phyloP scores from a whole-genome alignment of 2,797 vertebrate genomes.

The Moxostoma hubbsi region DNA sequence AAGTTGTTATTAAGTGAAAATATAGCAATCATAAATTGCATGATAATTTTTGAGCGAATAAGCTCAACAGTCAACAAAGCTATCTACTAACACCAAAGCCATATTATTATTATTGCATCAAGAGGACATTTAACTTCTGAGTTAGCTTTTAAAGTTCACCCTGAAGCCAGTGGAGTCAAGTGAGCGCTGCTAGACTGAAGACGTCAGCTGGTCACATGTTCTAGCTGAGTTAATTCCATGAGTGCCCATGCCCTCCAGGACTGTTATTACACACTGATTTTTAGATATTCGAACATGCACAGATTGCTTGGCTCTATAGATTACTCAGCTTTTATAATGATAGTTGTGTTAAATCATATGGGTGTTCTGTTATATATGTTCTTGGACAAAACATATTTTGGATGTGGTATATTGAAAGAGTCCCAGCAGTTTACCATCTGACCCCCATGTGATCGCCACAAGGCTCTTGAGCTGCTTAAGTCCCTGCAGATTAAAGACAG shows the following conservation, averaged over 20 bases:
- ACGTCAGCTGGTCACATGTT: slow-evolving; percentile 9
- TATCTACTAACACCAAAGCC: no score
- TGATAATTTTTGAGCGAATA: no score
- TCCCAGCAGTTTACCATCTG: slow-evolving; percentile 55
- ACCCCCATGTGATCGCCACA: slow-evolving; percentile 63
- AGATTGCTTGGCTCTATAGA: neutral
- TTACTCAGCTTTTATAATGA: no score
- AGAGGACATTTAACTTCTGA: no score
- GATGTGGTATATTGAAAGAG: neutral
- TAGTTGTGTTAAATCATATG: neutral
- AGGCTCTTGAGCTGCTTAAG: slow-evolving; percentile 46
- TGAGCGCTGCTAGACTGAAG: neutral
- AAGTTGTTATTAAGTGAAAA: no score
- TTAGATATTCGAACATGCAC: neutral
- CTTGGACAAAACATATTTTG: neutral
- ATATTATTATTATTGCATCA: no score
- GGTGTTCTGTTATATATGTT: neutral
- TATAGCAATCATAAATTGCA: no score
- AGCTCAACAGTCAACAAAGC: no score
- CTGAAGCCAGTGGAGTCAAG: neutral
- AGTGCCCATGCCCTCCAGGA: neutral
- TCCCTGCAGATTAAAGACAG: slow-evolving; percentile 1
- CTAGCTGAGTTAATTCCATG: slow-evolving; percentile 1
- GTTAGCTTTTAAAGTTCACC: no score
- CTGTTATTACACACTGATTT: neutral